Evolutionary conservation across 2,113 vertebrate genomes (phyloP).

Genomic region (Dipodomys stephensi): DNA sequence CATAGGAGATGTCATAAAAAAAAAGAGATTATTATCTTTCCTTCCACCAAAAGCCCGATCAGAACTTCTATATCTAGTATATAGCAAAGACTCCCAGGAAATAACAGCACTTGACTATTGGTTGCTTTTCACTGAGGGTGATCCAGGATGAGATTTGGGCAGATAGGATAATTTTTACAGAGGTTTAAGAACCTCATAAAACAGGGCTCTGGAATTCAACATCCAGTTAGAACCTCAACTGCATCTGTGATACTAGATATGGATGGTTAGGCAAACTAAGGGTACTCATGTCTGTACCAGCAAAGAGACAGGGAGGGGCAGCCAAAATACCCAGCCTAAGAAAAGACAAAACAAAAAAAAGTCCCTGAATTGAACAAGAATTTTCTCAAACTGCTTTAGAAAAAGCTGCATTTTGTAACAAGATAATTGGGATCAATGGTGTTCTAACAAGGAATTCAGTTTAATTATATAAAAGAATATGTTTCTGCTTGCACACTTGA

Average conservation of each 20-base stretch:
- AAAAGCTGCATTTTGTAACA: background rate
- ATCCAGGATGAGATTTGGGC: background rate
- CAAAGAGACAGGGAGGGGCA: fast-evolving
- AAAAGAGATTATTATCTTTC: background rate
- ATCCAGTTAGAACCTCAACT: background rate
- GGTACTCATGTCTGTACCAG: background rate
- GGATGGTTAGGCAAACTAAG: background rate
- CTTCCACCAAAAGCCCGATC: background rate
- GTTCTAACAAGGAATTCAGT: slow-evolving; percentile 53
- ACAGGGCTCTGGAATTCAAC: background rate
- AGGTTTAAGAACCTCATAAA: background rate
- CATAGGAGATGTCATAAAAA: background rate
- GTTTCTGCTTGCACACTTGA: background rate
- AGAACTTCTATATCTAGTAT: background rate
- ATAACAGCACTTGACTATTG: background rate
- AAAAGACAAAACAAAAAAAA: background rate
- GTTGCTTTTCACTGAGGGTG: background rate
- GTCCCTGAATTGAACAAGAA: slow-evolving; percentile 4
- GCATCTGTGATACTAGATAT: background rate
- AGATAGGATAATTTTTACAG: background rate
- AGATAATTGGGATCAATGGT: background rate
- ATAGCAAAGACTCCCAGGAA: background rate
- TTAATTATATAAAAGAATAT: slow-evolving; percentile 10
- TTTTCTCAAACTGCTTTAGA: background rate
- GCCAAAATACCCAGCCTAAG: too few species aligned